These are phyloP conservation scores for Calvadosia cruxmelitensis DNA, from an alignment of 30 jellyfish, hydroid and myxozoan genomes.

Conservation along the genomic window DNA sequence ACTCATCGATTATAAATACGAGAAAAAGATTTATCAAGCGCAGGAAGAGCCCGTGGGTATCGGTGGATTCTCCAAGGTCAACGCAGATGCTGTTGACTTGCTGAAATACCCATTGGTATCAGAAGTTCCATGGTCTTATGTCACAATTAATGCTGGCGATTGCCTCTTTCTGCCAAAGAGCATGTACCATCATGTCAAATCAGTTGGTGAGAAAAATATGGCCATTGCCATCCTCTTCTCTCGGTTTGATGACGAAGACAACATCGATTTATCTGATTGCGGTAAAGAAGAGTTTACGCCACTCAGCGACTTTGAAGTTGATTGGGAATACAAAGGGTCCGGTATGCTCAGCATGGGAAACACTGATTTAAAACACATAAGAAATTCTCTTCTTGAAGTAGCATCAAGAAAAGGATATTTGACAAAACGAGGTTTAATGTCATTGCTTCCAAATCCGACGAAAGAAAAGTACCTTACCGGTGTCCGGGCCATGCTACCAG, in stretches of 20 bases:
- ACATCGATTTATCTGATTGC: slow-evolving; percentile 42
- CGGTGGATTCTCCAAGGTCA: slow-evolving; percentile 71
- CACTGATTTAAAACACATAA: slow-evolving; percentile 19
- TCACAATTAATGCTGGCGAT: slow-evolving; percentile 57
- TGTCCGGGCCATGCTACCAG: background rate
- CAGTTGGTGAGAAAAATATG: slow-evolving; percentile 55
- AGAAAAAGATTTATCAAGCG: slow-evolving; percentile 60
- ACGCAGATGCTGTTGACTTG: slow-evolving; percentile 50
- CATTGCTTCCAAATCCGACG: background rate
- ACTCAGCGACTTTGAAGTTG: slow-evolving; percentile 28
- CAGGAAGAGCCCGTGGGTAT: slow-evolving; percentile 62
- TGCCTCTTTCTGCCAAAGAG: slow-evolving; percentile 65
- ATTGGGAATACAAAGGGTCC: slow-evolving; percentile 66
- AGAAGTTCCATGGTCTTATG: slow-evolving; percentile 61
- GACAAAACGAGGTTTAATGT: background rate
- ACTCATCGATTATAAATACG: slow-evolving; percentile 41
- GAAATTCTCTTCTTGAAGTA: background rate
- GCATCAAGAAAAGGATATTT: background rate
- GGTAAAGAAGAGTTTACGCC: slow-evolving; percentile 36
- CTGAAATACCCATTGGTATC: slow-evolving; percentile 53
- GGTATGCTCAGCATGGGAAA: slow-evolving; percentile 77
- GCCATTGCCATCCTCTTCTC: slow-evolving; percentile 65
- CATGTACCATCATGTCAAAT: slow-evolving; percentile 59
- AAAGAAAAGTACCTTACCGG: background rate
- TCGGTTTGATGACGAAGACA: slow-evolving; percentile 32